phyloP scores from a whole-genome alignment of 2,113 vertebrate genomes.

The Bujurquina vittata region DNA sequence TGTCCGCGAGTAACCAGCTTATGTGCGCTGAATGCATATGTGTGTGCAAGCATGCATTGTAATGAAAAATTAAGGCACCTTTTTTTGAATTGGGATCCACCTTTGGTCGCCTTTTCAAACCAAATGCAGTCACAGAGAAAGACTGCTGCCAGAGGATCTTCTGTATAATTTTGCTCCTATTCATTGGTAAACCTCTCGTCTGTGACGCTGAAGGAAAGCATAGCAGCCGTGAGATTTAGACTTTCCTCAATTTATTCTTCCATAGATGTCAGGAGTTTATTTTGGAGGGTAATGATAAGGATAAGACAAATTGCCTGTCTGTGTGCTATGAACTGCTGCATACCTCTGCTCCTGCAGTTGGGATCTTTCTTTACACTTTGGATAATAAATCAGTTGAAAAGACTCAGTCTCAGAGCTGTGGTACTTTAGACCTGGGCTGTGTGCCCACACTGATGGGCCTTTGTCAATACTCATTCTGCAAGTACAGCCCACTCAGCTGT shows the following conservation, averaged over 20 bases:
- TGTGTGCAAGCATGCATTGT: conserved; percentile 33
- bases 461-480: conserved; percentile 40
- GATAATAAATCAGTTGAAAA: conserved; percentile 51
- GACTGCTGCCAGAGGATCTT: background rate
- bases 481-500: conserved; percentile 48
- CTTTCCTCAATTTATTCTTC: conserved; percentile 16
- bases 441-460: conserved; percentile 22
- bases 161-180: background rate
- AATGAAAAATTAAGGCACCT: conserved; percentile 58
- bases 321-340: conserved; percentile 3
- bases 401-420: conserved; percentile 38
- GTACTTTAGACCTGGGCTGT: conserved; percentile 29
- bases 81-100: conserved; percentile 16
- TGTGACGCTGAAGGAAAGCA: background rate
- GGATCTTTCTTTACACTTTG: conserved; percentile 15
- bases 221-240: background rate
- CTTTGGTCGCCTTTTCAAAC: conserved; percentile 1
- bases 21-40: conserved; percentile 44
- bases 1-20: conserved; percentile 42
- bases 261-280: conserved; percentile 16
- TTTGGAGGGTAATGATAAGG: conserved; percentile 28
- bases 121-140: background rate
- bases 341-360: conserved; percentile 9
- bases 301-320: conserved; percentile 34
- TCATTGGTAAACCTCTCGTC: background rate